Evolutionary conservation across 2,888 invertebrate species (phyloP).

Genomic region (Dioctria linearis): DNA sequence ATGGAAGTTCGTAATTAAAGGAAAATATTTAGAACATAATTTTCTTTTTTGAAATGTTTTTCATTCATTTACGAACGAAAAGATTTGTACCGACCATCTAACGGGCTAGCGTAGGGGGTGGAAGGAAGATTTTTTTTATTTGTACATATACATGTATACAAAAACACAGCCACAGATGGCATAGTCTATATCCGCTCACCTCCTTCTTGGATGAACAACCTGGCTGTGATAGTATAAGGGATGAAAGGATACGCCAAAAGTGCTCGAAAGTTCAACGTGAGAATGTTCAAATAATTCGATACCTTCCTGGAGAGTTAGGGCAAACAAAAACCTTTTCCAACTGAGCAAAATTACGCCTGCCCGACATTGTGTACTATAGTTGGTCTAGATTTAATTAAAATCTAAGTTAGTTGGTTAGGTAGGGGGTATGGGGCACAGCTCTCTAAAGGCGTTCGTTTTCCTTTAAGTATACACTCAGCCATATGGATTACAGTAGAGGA

Average conservation of each 20-base stretch:
- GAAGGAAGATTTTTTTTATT: neutral
- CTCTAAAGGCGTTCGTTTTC: no score
- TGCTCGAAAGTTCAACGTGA: constrained; percentile 21
- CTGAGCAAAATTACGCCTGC: constrained; percentile 22
- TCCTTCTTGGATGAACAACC: neutral
- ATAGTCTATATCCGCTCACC: no score
- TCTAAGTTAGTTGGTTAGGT: constrained; percentile 42
- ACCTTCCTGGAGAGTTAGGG: constrained; percentile 18
- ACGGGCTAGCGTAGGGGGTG: neutral
- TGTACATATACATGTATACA: no score
- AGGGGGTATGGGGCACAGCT: neutral
- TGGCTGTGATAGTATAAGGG: neutral
- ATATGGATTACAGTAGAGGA: no score
- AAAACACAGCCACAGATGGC: no score
- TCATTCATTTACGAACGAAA: constrained; percentile 36
- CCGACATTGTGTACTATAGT: constrained; percentile 1
- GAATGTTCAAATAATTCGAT: constrained; percentile 47
- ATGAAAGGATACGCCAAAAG: neutral
- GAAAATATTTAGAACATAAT: constrained; percentile 50
- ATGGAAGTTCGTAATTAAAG: constrained; percentile 38
- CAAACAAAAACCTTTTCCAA: constrained; percentile 23
- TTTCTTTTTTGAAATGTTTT: constrained; percentile 47
- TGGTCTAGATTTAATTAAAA: constrained; percentile 54
- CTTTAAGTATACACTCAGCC: no score
- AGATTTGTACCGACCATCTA: constrained; percentile 13